Percentiles rank a stretch among this genome's conserved stretches.
phyloP scores from a whole-genome alignment of 2,888 invertebrate genomes.

The Pterostichus niger region DNA sequence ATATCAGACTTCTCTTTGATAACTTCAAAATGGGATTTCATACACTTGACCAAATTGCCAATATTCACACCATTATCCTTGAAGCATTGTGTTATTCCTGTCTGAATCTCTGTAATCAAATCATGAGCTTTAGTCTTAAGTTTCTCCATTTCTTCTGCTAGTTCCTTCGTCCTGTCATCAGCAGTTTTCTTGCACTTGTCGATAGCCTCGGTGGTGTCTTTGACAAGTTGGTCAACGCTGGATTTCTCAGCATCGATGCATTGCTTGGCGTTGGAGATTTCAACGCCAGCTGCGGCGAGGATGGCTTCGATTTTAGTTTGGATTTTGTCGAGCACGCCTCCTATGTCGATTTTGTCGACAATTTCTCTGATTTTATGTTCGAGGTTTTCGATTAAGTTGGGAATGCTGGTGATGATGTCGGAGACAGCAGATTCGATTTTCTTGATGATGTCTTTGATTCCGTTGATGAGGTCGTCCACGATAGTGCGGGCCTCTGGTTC shows the following conservation, averaged over 20 bases:
- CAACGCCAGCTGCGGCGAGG: conserved; percentile 25
- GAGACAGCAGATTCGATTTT: conserved; percentile 20
- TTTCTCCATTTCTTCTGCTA: not conserved
- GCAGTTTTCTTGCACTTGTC: conserved; percentile 18
- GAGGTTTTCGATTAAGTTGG: conserved; percentile 19
- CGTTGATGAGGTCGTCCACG: conserved; percentile 1
- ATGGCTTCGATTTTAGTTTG: conserved; percentile 44
- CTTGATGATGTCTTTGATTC: conserved; percentile 45
- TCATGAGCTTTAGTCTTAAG: conserved; percentile 1
- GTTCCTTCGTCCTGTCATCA: not conserved
- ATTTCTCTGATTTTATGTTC: conserved; percentile 53
- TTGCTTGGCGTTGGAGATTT: conserved; percentile 19
- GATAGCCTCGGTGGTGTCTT: not conserved
- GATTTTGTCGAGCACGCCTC: conserved; percentile 16
- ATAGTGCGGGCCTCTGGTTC: not conserved
- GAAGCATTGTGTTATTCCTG: not conserved
- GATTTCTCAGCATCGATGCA: conserved; percentile 46
- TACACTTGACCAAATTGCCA: not conserved
- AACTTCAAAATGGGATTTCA: not conserved
- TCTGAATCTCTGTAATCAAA: not conserved
- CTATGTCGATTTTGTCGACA: conserved; percentile 35
- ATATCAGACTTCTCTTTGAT: not conserved
- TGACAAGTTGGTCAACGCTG: conserved; percentile 2
- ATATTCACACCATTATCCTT: conserved; percentile 10
- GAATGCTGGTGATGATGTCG: conserved; percentile 8